Evolutionary conservation across 1,140 invertebrate species (phyloP), one percentile per base, ranked within the genome.

Genomic region (Zaprionus nigranus): DNA sequence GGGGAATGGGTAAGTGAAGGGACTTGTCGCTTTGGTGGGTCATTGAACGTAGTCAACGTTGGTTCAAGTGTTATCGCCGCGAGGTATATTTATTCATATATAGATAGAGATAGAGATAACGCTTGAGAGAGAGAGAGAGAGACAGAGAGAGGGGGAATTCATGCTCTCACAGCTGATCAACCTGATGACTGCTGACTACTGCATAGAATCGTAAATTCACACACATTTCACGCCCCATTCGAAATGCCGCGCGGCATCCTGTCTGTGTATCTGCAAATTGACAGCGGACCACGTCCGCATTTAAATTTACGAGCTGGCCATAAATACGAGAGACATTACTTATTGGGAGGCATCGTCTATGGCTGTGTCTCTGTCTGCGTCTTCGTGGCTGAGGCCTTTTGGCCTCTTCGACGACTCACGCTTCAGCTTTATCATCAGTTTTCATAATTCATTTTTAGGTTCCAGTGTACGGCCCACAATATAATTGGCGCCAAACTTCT

Each of bases 211-310:
- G 68, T 86, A 86, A 86, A 87, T 87, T 86, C 73, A 75, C 83
- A 87, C 72, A 83, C 72, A 86, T 86, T 86, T 86, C 77, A 87
- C 80, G 83, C 77, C 73, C 70, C 83, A 87, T 86, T 83, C 80
- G 82, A 49, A 67, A 63, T 51, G 38, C 28, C 49, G 22, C 51
- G 17, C 51, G 36, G 77, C 76, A 87, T 86, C 83, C 82, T 87
- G 40, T 46, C 15, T 17, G 40, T 17, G 79, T 86, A 64, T 60
- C 72, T 71, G 84, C 83, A 76, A 87, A 86, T 75, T 86, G 80
- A 86, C 83, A 86, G 79, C 72, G 66, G 67, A 68, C 79, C 76
- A 86, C 83, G 83, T 87, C 75, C 76, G 79, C 72, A 77, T 79
- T 79, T 53, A 78, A 80, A 79, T 87, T 86, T 83, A 86, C 78